Base-by-base conservation (phyloP, 2,113 vertebrate species). In the Lonchura striata region DNA sequence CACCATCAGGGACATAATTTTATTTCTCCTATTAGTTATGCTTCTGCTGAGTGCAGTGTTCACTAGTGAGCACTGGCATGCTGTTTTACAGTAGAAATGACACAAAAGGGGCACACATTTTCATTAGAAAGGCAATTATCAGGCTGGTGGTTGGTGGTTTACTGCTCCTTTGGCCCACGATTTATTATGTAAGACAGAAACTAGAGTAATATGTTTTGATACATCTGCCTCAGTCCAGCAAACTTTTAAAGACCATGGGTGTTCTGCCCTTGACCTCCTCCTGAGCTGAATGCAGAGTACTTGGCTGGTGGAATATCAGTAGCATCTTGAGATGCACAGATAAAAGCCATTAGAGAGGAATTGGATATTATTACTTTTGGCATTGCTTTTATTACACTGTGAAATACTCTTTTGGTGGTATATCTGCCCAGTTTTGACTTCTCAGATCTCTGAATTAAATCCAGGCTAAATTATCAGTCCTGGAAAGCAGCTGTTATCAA, bases 41-140 rank as follows among this genome's bases (percentile, higher is more conserved):
- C 88, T 92, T 95, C 85, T 96, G 92, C 92, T 93, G 90, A 92
- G 86, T 84, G 69, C 46, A 69, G 56, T 92, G 86, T 95, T 96
- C 95, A 86, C 90, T 61, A 53, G 95, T 94, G 88, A 89, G 79
- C 91, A 90, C 75, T 92, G 86, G 79, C 85, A 77, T 95, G 95
- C 83, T 97, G 92, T 90, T 95, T 95, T 92, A 94, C 88, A 82
- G 88, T 61, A 76, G 80, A 83, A 95, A 94, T 81, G 64, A 56
- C 79, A 93, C 92, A 95, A 93, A 96, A 96, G 92, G 92, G 93
- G 88, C 92, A 94, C 81, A 87, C 88, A 86, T 93, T 94, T 96
- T 93, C 95, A 93, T 96, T 96, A 94, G 69, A 93, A 95, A 92
- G 91, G 76, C 82, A 97, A 92, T 97, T 92, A 95, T 92, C 93